Evolutionary conservation across 92 coral and sea anemone species (phyloP), one percentile per base, ranked within the genome.

Genomic region (Porites evermanni): DNA sequence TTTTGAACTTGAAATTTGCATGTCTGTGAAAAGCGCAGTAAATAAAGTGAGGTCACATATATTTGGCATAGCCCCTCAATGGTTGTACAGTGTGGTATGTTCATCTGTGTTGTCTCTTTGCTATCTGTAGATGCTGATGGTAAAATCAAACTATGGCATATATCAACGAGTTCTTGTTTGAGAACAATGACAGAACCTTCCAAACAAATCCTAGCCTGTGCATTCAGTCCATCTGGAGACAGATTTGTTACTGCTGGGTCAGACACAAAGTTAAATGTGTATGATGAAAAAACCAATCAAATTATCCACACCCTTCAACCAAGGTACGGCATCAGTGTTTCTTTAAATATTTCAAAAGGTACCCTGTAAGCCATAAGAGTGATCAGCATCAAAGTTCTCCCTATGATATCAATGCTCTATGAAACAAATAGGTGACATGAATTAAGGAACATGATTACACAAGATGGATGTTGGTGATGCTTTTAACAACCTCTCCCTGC

Each of bases 231-330:
- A 21, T 93, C 98, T 32, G 97, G 93, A 9, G 82, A 90, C 77
- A 88, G 78, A 84, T 97, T 95, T 84, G 91, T 95, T 66, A 97
- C 99, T 10, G 95, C 95, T 21, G 99, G 99, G 8, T 93, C 98
- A 12, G 93, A 95, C 78, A 87, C 97, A 44, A 93, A 85, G 78
- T 81, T 97, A 38, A 77, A 91, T 79, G 91, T 97, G 64, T 97
- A 97, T 86, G 99, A 97, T 84, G 98, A 93, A 68, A 92, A 72
- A 64, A 97, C 99, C 74, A 97, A 86, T 78, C 95, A 97, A 79
- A 67, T 87, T 38, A 50, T 97, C 18, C 68, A 79, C 72, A 93
- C 95, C 7, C 53, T 97, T 67, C 96, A 94, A 76, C 98, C 99
- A 79, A 97, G 98, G 98, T 94, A 70, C 12, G 5, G 16, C 12